phyloP scores from a whole-genome alignment of 2,797 vertebrate species.

The Acanthornis magna region DNA sequence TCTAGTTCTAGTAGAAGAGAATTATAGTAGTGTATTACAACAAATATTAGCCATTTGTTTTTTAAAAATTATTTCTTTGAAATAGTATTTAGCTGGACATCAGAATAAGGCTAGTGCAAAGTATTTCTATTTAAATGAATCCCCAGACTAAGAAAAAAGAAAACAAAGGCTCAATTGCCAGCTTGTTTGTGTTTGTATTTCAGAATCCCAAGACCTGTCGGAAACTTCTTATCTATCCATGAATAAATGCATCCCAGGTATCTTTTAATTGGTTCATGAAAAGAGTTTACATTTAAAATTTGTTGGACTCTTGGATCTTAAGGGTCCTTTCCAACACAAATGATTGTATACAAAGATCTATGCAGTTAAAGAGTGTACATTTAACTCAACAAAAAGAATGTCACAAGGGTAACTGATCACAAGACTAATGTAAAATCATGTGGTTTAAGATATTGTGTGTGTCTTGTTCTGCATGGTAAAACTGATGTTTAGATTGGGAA shows the following conservation, averaged over 20 bases:
- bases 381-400: background rate
- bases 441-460: background rate
- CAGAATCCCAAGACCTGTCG: background rate
- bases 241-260: background rate
- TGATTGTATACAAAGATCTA: background rate
- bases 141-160: background rate
- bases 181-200: background rate
- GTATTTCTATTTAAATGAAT: background rate
- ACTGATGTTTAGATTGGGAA: background rate
- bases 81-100: background rate
- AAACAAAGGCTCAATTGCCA: background rate
- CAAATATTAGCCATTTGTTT: background rate
- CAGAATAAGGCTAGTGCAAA: background rate
- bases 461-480: background rate
- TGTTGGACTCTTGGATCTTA: background rate
- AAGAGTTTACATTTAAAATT: background rate
- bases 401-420: background rate
- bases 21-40: background rate
- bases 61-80: background rate
- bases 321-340: background rate
- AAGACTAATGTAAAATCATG: background rate
- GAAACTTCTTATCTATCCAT: background rate
- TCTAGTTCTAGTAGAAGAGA: background rate
- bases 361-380: background rate
- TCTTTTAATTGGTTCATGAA: background rate